These are phyloP conservation scores for Abrostola tripartita DNA, from an alignment of 2,888 invertebrate species.

Conservation along the genomic window DNA sequence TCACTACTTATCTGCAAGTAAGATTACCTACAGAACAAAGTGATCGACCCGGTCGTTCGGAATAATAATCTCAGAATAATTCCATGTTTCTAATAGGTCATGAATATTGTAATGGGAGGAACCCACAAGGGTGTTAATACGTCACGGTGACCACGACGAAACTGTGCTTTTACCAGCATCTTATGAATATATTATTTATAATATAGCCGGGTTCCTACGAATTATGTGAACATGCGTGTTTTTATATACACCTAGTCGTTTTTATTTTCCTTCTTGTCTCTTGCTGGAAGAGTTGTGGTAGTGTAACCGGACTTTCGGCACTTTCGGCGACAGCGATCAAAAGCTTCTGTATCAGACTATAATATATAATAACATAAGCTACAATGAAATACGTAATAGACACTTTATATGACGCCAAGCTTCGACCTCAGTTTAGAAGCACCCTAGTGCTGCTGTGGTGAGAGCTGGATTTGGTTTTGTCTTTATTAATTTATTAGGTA, in stretches of 20 bases:
- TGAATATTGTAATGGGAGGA: conserved; percentile 73
- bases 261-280: conserved; percentile 18
- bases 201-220: conserved; percentile 64
- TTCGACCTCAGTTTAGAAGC: too few species aligned
- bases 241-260: conserved; percentile 48
- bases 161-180: conserved; percentile 68
- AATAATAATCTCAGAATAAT: conserved; percentile 49
- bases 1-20: background rate
- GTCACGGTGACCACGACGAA: conserved; percentile 70
- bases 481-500: too few species aligned
- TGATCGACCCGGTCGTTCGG: conserved; percentile 27
- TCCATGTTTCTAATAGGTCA: conserved; percentile 57
- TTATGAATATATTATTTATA: conserved; percentile 79
- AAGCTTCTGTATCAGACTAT: too few species aligned
- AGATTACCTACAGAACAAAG: conserved; percentile 15
- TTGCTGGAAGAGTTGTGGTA: too few species aligned
- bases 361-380: too few species aligned
- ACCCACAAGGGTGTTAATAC: conserved; percentile 67
- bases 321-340: too few species aligned
- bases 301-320: too few species aligned
- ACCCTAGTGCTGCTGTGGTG: too few species aligned
- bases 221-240: conserved; percentile 61
- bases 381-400: too few species aligned
- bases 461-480: too few species aligned
- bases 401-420: too few species aligned